Conservation (phyloP, 2,797 vertebrate species). For the Nannoperca obscura region DNA sequence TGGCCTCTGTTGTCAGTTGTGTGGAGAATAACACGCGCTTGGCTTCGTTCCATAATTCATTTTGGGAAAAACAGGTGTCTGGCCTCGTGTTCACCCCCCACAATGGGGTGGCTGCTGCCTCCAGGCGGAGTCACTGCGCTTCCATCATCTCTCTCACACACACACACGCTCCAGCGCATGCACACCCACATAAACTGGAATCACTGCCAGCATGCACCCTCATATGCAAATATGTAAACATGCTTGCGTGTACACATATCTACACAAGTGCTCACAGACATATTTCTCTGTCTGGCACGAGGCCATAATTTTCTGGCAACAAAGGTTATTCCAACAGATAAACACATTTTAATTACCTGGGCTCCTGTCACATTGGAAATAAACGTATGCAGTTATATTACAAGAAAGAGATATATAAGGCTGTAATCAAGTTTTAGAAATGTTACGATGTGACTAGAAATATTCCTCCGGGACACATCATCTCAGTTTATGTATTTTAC, state of each 20-base stretch:
- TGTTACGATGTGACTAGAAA: slow-evolving; percentile 21
- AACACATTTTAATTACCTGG: slow-evolving; percentile 72
- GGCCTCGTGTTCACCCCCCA: slow-evolving; percentile 63
- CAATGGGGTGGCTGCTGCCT: slow-evolving; percentile 61
- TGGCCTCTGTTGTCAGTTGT: slow-evolving; percentile 57
- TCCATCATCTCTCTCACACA: slow-evolving; percentile 42
- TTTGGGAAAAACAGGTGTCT: slow-evolving; percentile 79
- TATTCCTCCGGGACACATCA: slow-evolving; percentile 25
- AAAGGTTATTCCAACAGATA: slow-evolving; percentile 68
- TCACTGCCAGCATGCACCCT: slow-evolving; percentile 34
- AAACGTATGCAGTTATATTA: slow-evolving; percentile 18
- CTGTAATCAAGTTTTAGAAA: slow-evolving; percentile 30
- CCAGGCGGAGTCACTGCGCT: slow-evolving; percentile 58
- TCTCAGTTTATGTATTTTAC: slow-evolving; percentile 47
- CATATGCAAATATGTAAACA: slow-evolving; percentile 50
- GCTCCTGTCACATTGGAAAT: slow-evolving; percentile 40
- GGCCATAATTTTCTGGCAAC: slow-evolving; percentile 59
- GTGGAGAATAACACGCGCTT: slow-evolving; percentile 54
- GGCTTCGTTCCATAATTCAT: slow-evolving; percentile 73
- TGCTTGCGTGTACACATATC: slow-evolving; percentile 18
- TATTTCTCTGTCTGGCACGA: slow-evolving; percentile 44
- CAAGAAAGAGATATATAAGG: slow-evolving; percentile 38
- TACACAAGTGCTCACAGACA: slow-evolving; percentile 14
- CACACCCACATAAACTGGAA: slow-evolving; percentile 14
- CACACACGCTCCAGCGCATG: not conserved